Percentiles rank a stretch among this genome's conserved stretches.
phyloP scores from a whole-genome alignment of 2,113 vertebrate genomes.

The Leucosticte australis region DNA sequence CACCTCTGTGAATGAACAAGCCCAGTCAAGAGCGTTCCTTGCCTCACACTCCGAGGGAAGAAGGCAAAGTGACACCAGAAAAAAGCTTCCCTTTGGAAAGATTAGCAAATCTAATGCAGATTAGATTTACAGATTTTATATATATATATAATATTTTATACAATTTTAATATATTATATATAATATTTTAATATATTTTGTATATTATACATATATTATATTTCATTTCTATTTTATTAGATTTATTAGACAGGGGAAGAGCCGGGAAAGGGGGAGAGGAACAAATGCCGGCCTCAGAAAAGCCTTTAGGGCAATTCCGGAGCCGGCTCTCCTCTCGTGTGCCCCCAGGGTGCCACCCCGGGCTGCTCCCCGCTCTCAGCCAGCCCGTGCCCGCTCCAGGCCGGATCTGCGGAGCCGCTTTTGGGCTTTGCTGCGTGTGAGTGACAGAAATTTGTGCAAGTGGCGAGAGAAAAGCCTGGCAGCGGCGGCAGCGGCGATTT shows the following conservation, averaged over 20 bases:
- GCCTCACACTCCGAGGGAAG: not conserved
- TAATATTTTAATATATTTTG: too few relatives aligned
- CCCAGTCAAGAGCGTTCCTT: constrained; percentile 51
- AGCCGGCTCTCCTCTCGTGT: not conserved
- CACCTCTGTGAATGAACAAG: constrained; percentile 47
- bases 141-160: too few relatives aligned
- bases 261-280: accelerated
- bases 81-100: constrained; percentile 66
- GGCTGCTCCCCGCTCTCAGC: not conserved
- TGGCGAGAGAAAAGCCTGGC: constrained; percentile 27
- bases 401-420: constrained; percentile 10
- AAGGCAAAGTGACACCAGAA: constrained; percentile 9
- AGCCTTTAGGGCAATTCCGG: not conserved
- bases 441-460: constrained; percentile 55
- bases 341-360: not conserved
- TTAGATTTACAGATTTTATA: too few relatives aligned
- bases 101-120: not conserved
- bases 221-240: too few relatives aligned
- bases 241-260: not conserved
- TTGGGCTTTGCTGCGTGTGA: constrained; percentile 5
- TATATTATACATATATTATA: too few relatives aligned
- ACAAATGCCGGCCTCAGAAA: not conserved
- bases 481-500: not conserved
- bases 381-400: not conserved
- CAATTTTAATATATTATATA: too few relatives aligned